Evolutionary conservation across 1,140 invertebrate species (phyloP).

Genomic region (Vollenhovia emeryi): DNA sequence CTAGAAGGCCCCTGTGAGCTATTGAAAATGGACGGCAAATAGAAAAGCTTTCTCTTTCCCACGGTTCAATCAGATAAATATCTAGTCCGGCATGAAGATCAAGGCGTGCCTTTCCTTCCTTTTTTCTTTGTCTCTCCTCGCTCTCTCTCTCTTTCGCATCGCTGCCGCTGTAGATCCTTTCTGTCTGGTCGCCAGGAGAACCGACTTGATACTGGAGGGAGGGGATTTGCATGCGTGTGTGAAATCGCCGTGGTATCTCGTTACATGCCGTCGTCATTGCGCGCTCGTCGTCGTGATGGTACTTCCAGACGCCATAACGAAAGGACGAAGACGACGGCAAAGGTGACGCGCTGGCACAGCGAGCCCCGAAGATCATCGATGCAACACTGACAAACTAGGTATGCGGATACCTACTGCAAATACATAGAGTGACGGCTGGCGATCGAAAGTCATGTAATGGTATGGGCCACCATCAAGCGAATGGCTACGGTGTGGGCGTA

Average conservation of each 20-base stretch:
- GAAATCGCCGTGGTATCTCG: conserved; percentile 69
- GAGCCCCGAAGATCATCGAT: conserved; percentile 65
- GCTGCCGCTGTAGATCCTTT: conserved; percentile 27
- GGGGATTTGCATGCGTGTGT: conserved; percentile 68
- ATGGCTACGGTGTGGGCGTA: conserved; percentile 79
- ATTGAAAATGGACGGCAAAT: conserved; percentile 4
- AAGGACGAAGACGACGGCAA: conserved; percentile 30
- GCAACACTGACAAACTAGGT: conserved; percentile 79
- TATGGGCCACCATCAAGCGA: conserved; percentile 78
- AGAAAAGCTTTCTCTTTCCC: conserved; percentile 65
- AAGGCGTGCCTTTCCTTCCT: conserved; percentile 42
- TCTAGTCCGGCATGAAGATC: conserved; percentile 47
- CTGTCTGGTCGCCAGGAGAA: conserved; percentile 22
- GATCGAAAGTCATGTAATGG: conserved; percentile 84
- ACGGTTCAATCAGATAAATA: conserved; percentile 59
- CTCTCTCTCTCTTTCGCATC: neutral
- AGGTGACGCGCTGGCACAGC: conserved; percentile 17
- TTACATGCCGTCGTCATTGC: conserved; percentile 66
- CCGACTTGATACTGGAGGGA: conserved; percentile 56
- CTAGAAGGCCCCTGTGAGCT: neutral
- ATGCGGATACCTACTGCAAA: conserved; percentile 75
- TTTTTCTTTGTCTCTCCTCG: neutral
- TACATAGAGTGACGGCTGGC: conserved; percentile 77
- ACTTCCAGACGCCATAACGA: conserved; percentile 11
- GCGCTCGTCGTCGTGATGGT: conserved; percentile 9